These are phyloP conservation scores for Dolichallabes microphthalmus DNA, from an alignment of 2,113 vertebrate genomes.

Conservation along the genomic window DNA sequence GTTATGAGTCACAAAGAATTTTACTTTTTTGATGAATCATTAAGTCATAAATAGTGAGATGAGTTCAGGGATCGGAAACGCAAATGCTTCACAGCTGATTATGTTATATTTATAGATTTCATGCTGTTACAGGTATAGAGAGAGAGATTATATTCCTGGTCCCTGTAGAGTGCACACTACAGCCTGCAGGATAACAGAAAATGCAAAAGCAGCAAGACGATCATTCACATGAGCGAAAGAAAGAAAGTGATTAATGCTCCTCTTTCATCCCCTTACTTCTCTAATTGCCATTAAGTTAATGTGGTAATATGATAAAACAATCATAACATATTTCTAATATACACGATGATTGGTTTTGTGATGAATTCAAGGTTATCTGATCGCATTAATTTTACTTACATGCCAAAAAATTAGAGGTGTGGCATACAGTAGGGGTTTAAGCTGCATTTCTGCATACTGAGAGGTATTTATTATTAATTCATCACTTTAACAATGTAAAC, in stretches of 20 bases:
- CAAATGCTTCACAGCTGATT: neutral
- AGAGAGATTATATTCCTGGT: neutral
- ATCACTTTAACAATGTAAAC: neutral
- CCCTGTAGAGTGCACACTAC: neutral
- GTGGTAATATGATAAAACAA: too few relatives aligned
- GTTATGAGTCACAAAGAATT: neutral
- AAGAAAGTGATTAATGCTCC: neutral
- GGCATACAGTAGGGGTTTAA: neutral
- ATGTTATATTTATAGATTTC: neutral
- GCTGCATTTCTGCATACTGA: neutral
- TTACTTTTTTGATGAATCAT: neutral
- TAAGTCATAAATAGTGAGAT: neutral
- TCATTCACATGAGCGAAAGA: neutral
- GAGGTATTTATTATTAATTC: neutral
- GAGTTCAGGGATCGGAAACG: neutral
- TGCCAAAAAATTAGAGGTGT: neutral
- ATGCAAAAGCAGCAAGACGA: constrained; percentile 15
- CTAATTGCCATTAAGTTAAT: too few relatives aligned
- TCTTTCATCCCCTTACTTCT: neutral
- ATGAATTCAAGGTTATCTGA: neutral
- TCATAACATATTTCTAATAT: too few relatives aligned
- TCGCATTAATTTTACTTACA: neutral
- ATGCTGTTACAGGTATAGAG: too few relatives aligned
- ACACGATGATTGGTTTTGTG: too few relatives aligned
- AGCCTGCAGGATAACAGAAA: constrained; percentile 6